Conservation (phyloP, 1,140 invertebrate genomes). For the Papilio polytes region DNA sequence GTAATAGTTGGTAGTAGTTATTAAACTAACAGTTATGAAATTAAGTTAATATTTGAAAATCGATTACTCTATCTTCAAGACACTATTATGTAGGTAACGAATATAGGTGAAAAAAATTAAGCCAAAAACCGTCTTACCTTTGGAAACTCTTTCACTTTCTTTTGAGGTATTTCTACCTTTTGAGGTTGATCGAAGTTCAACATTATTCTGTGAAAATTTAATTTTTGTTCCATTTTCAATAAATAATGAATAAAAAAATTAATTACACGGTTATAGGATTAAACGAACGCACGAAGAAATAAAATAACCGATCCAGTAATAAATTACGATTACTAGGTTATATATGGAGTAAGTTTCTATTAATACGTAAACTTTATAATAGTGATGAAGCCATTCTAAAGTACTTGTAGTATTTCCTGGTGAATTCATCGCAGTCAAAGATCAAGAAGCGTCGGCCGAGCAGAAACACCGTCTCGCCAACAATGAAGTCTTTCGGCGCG, state of each 20-base stretch:
- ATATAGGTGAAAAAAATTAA: not conserved
- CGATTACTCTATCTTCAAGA: not conserved
- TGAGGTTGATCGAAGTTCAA: constrained; percentile 72
- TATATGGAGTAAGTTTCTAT: not conserved
- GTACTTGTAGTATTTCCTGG: constrained; percentile 89
- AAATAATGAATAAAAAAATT: too few relatives aligned
- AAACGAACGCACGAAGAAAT: not conserved
- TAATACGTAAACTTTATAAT: not conserved
- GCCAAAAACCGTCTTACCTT: constrained; percentile 54
- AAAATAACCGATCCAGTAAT: not conserved
- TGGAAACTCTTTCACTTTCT: constrained; percentile 62
- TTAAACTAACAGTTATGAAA: too few relatives aligned
- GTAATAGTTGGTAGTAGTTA: too few relatives aligned
- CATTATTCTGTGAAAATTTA: constrained; percentile 60
- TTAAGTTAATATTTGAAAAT: too few relatives aligned
- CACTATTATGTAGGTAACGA: not conserved
- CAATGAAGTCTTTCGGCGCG: constrained; percentile 89
- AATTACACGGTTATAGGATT: too few relatives aligned
- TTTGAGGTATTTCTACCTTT: constrained; percentile 59
- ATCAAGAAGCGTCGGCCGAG: constrained; percentile 89
- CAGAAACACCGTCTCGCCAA: constrained; percentile 88
- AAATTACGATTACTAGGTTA: not conserved
- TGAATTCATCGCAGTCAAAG: constrained; percentile 92
- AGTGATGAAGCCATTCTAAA: not conserved
- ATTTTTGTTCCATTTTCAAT: constrained; percentile 24